Base-by-base conservation (phyloP, 1,140 invertebrate genomes). In the Anoplolepis gracilipes region DNA sequence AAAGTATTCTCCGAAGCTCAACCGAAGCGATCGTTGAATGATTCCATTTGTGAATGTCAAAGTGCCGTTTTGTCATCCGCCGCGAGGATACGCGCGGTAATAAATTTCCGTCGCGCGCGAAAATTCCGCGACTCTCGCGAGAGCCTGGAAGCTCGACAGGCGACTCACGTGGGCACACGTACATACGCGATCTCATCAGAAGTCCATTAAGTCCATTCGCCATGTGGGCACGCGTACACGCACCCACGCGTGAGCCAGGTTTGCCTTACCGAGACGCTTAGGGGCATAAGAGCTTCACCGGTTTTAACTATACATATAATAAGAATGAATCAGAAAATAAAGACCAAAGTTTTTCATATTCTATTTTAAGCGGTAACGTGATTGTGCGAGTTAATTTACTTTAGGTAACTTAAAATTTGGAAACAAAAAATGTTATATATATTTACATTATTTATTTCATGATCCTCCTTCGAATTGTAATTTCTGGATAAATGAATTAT, bases 131-230 rank as follows among this genome's bases (percentile, higher is more conserved):
- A 30, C 42, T 57, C n/a, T n/a, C n/a, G n/a, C 53, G 72, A 22
- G 33, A 36, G 46, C 4, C 28, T 46, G 19, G 87, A 81, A 85
- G 73, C 69, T 53, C 55, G 69, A 76, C 72, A 57, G 61, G 59
- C 53, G 78, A 91, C 78, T 85, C 85, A 92, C 86, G 88, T 92
- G 89, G 87, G 89, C 76, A 88, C 46, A 55, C 69, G 55, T 84
- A 19, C 16, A 49, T 5, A 75, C 30, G 64, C 53, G 69, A 81
- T 76, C 39, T 88, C 88, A 90, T 92, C 91, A 88, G 89, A 89
- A 90, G 89, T 91, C 91, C 89, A 92, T 92, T 92, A 92, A 90
- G 87, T 87, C 90, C 85, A 85, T 85, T 90, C 88, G 84, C 77
- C 76, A 89, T 90, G 90, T 90, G 84, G 87, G 90, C 88, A 90